Evolutionary conservation across 2,888 invertebrate genomes (phyloP).

Genomic region (Phymatocera aterrima): DNA sequence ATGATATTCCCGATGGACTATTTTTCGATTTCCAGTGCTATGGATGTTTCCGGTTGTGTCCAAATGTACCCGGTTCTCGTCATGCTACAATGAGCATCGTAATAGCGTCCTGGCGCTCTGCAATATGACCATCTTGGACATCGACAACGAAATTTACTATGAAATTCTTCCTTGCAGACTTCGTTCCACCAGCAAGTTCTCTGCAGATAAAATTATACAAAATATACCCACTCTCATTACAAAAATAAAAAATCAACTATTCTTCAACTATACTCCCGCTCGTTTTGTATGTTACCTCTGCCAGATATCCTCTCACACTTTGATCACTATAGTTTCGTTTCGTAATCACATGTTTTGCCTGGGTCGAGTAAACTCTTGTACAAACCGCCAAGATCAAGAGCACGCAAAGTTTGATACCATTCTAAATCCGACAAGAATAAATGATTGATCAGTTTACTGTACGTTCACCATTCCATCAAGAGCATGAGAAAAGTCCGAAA

Average conservation of each 20-base stretch:
- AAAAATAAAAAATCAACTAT: constrained; percentile 1
- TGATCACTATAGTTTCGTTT: constrained; percentile 88
- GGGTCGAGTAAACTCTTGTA: constrained; percentile 48
- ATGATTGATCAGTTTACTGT: neutral
- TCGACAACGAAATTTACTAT: constrained; percentile 89
- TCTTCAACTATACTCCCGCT: neutral
- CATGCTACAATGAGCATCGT: constrained; percentile 94
- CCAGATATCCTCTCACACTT: constrained; percentile 88
- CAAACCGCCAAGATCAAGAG: constrained; percentile 55
- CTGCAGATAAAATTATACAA: no score
- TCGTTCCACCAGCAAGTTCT: constrained; percentile 97
- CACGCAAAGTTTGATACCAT: constrained; percentile 49
- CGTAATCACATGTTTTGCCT: constrained; percentile 68
- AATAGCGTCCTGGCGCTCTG: constrained; percentile 91
- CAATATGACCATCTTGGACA: constrained; percentile 94
- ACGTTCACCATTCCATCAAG: neutral
- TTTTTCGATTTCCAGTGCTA: constrained; percentile 67
- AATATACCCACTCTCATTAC: constrained; percentile 2
- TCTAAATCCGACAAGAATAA: neutral
- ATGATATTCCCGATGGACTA: constrained; percentile 41
- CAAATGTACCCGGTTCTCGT: constrained; percentile 94
- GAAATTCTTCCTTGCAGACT: constrained; percentile 94
- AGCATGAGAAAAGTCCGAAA: no score
- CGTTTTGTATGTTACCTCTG: constrained; percentile 80
- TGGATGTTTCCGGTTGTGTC: constrained; percentile 83